A percentile compares a stretch with the other conserved stretches of the same genome.
Conservation (phyloP, 2,888 invertebrate species). For the Flexamia atlantica region DNA sequence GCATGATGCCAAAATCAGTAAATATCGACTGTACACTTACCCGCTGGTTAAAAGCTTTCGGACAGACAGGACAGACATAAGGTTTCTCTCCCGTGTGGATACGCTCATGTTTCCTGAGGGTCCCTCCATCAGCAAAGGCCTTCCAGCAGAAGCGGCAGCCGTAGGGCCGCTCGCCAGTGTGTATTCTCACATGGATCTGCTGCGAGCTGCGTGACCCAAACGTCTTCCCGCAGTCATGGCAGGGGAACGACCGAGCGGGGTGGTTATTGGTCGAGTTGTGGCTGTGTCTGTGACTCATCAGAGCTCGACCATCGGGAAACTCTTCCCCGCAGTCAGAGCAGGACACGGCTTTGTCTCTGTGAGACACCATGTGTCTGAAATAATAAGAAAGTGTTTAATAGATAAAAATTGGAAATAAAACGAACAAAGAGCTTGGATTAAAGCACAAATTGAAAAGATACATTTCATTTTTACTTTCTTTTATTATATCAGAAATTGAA, state of each 20-base stretch:
- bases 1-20: too few relatives aligned
- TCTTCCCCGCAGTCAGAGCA: conserved; percentile 85
- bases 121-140: conserved; percentile 93
- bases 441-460: too few relatives aligned
- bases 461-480: too few relatives aligned
- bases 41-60: conserved; percentile 90
- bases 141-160: conserved; percentile 93
- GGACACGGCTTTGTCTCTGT: conserved; percentile 83
- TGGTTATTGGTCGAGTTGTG: conserved; percentile 74
- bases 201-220: conserved; percentile 81
- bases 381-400: not conserved
- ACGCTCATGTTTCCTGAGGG: conserved; percentile 89
- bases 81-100: conserved; percentile 93
- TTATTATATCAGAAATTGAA: too few relatives aligned
- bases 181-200: conserved; percentile 91
- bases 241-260: conserved; percentile 84
- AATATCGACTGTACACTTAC: conserved; percentile 66
- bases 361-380: conserved; percentile 82
- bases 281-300: conserved; percentile 84
- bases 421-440: too few relatives aligned
- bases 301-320: conserved; percentile 83
- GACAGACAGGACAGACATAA: conserved; percentile 92
- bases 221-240: conserved; percentile 90
- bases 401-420: too few relatives aligned
- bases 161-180: conserved; percentile 91